These are phyloP conservation scores for Archilochus colubris DNA, from an alignment of 2,113 vertebrate species.

Conservation along the genomic window DNA sequence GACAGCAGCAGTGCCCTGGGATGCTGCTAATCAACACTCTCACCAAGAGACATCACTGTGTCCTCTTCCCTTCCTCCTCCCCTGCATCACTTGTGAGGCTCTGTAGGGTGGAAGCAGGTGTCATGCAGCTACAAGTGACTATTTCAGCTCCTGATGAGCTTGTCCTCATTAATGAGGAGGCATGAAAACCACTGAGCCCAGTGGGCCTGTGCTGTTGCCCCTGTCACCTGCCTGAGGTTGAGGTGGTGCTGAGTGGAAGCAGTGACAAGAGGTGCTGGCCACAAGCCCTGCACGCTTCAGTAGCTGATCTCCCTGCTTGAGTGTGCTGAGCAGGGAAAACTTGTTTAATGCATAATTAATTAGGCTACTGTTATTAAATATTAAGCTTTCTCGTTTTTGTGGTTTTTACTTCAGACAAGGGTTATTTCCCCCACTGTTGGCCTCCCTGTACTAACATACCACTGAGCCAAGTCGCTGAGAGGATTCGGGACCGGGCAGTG, in stretches of 20 bases:
- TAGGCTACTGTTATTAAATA: constrained; percentile 65
- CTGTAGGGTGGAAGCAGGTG: rapidly evolving
- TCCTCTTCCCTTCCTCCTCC: not conserved
- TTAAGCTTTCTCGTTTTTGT: constrained; percentile 58
- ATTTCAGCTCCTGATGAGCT: not conserved
- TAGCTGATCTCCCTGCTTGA: constrained; percentile 29
- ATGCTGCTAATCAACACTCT: not conserved
- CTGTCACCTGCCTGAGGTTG: not conserved
- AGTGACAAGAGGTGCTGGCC: constrained; percentile 28
- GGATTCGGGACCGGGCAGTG: not conserved
- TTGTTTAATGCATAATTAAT: constrained; percentile 72
- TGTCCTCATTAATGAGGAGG: not conserved
- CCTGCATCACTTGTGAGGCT: not conserved
- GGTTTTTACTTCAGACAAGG: constrained; percentile 44
- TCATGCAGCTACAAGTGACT: not conserved
- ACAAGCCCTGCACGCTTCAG: not conserved
- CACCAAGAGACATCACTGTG: not conserved
- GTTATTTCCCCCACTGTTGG: constrained; percentile 16
- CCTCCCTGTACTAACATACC: not conserved
- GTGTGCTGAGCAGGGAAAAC: constrained; percentile 45
- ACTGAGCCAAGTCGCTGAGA: not conserved
- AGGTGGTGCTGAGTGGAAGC: not conserved
- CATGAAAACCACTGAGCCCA: not conserved
- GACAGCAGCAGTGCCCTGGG: not conserved
- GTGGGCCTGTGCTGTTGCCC: not conserved